Percentiles rank a stretch among this genome's conserved stretches.
Evolutionary conservation across 2,113 vertebrate genomes (phyloP).

Genomic region (Brachypodius melanocephalos): DNA sequence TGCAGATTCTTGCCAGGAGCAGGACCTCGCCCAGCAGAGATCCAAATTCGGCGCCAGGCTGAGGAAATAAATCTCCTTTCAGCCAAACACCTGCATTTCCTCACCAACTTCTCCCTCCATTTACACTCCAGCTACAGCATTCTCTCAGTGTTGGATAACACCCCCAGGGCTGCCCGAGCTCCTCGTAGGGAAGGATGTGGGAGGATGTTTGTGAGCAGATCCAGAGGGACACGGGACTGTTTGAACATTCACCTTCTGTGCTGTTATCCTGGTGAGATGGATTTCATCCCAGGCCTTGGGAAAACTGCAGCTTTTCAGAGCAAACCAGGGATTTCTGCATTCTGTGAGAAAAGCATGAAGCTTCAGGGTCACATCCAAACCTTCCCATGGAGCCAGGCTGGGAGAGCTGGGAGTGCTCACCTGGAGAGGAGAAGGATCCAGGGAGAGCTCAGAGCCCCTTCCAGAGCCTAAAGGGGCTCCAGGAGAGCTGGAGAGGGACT

Average conservation of each 20-base stretch:
- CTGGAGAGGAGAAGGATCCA: not conserved
- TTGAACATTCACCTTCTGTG: not conserved
- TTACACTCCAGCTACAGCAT: no score
- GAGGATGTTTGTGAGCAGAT: not conserved
- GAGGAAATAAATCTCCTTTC: not conserved
- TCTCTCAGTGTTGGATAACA: not conserved
- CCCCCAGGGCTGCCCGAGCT: not conserved
- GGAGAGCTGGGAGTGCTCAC: fast-evolving
- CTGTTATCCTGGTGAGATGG: not conserved
- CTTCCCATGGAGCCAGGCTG: not conserved
- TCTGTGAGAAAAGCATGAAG: not conserved
- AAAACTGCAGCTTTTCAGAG: not conserved
- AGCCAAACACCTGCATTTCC: not conserved
- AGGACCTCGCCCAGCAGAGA: not conserved
- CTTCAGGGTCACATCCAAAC: not conserved
- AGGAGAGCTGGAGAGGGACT: not conserved
- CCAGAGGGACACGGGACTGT: not conserved
- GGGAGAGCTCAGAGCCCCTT: not conserved
- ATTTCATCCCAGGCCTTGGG: not conserved
- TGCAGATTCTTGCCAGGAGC: not conserved
- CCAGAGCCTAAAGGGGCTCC: fast-evolving
- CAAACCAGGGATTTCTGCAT: not conserved
- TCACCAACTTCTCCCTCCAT: not conserved
- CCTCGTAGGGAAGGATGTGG: not conserved
- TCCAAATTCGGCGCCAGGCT: not conserved